These are phyloP conservation scores for Noctua fimbriata DNA, from an alignment of 2,888 invertebrate genomes.

Conservation along the genomic window DNA sequence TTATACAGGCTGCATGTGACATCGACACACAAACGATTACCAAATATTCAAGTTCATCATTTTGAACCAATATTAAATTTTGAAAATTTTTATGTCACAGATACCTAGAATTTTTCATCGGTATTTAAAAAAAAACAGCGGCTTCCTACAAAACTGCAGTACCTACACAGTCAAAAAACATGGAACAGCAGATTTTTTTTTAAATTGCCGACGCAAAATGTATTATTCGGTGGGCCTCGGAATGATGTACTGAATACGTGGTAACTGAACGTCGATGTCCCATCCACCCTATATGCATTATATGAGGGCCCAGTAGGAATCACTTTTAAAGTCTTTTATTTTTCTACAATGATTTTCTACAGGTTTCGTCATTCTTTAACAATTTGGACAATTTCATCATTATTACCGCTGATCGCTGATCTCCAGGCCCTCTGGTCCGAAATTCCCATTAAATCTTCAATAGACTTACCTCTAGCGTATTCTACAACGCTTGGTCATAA, in stretches of 20 bases:
- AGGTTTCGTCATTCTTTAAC: neutral
- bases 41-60: no score
- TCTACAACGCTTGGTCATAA: neutral
- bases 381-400: neutral
- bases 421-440: neutral
- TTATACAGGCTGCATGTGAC: no score
- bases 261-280: neutral
- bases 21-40: no score
- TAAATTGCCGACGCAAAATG: no score
- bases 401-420: neutral
- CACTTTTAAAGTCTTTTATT: neutral
- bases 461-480: neutral
- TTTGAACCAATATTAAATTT: no score
- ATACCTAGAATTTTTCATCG: no score
- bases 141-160: no score
- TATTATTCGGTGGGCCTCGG: no score
- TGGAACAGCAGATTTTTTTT: no score
- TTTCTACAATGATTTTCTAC: neutral
- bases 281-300: neutral
- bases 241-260: neutral
- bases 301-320: neutral
- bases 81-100: no score
- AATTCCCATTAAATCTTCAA: neutral
- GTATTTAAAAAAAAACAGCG: no score
- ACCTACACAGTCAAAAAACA: no score